These are phyloP conservation scores for Eilema depressum DNA, from an alignment of 2,888 invertebrate species.

Conservation along the genomic window DNA sequence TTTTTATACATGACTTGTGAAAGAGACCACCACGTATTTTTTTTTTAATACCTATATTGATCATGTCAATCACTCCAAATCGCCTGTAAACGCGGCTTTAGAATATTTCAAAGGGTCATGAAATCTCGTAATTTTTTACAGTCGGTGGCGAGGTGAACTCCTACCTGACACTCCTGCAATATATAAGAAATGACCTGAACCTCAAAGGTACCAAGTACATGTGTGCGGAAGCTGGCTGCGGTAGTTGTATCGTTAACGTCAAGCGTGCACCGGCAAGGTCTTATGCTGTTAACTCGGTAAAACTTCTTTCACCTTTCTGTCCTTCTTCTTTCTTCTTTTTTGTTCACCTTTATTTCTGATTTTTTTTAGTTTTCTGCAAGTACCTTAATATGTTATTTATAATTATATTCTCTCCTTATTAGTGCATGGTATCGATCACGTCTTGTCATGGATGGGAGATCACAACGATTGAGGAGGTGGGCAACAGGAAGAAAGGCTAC, in stretches of 20 bases:
- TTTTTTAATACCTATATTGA: no score
- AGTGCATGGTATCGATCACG: conserved; percentile 88
- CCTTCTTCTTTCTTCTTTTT: no score
- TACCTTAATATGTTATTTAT: no score
- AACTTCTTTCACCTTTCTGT: no score
- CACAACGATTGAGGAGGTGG: conserved; percentile 90
- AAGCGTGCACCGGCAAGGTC: conserved; percentile 55
- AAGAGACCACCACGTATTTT: no score
- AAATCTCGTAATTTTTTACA: conserved; percentile 3
- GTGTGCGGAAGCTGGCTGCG: conserved; percentile 91
- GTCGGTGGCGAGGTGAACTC: conserved; percentile 44
- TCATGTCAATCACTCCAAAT: no score
- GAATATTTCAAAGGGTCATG: no score
- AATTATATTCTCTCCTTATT: conserved; percentile 14
- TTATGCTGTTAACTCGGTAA: conserved; percentile 88
- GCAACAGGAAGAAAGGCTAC: conserved; percentile 88
- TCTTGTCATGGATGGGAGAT: conserved; percentile 89
- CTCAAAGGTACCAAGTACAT: conserved; percentile 89
- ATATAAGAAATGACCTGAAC: conserved; percentile 83
- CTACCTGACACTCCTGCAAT: conserved; percentile 80
- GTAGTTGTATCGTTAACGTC: conserved; percentile 86
- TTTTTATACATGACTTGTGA: no score
- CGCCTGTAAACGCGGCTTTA: no score
- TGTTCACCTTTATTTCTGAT: no score
- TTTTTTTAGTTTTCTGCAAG: no score